Evolutionary conservation across 2,888 invertebrate genomes (phyloP).

Genomic region (Oegoconia quadripuncta): DNA sequence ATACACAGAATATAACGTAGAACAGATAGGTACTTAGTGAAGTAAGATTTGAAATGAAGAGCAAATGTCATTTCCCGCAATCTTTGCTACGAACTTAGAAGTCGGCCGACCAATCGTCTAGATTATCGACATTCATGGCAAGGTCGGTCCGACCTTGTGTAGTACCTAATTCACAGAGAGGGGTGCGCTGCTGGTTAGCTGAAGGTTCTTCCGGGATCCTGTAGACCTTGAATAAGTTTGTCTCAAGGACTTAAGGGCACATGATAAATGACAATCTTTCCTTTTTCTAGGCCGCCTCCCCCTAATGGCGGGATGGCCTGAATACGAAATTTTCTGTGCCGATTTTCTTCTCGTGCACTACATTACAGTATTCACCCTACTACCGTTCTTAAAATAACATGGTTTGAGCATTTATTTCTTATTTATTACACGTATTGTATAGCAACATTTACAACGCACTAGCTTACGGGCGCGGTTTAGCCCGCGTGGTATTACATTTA

Average conservation of each 20-base stretch:
- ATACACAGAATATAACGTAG: too few species aligned
- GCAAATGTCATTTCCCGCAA: background rate
- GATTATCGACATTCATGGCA: slow-evolving; percentile 37
- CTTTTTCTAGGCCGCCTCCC: slow-evolving; percentile 56
- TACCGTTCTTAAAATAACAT: too few species aligned
- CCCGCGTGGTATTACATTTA: too few species aligned
- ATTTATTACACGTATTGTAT: too few species aligned
- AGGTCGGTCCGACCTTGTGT: slow-evolving; percentile 50
- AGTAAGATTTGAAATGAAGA: too few species aligned
- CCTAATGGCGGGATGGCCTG: slow-evolving; percentile 42
- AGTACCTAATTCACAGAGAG: slow-evolving; percentile 36
- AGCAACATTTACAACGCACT: too few species aligned
- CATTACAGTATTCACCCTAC: too few species aligned
- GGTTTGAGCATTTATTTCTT: too few species aligned
- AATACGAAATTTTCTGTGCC: slow-evolving; percentile 45
- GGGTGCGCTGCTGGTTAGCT: slow-evolving; percentile 30
- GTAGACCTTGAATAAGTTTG: slow-evolving; percentile 59
- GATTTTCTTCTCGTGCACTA: too few species aligned
- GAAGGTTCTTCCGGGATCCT: slow-evolving; percentile 61
- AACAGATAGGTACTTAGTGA: too few species aligned
- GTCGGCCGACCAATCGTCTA: slow-evolving; percentile 41
- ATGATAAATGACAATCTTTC: slow-evolving; percentile 64
- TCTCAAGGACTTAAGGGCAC: slow-evolving; percentile 57
- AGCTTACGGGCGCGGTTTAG: too few species aligned
- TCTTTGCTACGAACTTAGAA: slow-evolving; percentile 7